phyloP scores from a whole-genome alignment of 2,888 invertebrate species.

The Dascillus cervinus region DNA sequence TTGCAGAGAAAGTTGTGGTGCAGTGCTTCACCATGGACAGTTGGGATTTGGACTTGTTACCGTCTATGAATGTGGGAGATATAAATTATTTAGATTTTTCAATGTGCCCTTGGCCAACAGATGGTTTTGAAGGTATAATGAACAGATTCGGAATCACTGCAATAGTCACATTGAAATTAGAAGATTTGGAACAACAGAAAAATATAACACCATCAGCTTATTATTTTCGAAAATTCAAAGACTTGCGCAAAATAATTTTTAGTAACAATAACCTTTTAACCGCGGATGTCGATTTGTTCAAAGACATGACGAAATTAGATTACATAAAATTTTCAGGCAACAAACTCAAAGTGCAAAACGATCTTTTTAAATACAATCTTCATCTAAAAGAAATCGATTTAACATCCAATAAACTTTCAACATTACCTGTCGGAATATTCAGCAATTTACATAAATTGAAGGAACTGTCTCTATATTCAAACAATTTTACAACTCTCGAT shows the following conservation, averaged over 20 bases:
- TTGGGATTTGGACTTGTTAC: slow-evolving; percentile 42
- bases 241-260: slow-evolving; percentile 9
- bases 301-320: slow-evolving; percentile 51
- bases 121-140: slow-evolving; percentile 44
- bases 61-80: slow-evolving; percentile 43
- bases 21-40: slow-evolving; percentile 11
- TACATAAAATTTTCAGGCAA: slow-evolving; percentile 58
- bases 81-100: slow-evolving; percentile 47
- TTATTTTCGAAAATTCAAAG: slow-evolving; percentile 12
- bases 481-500: slow-evolving; percentile 57
- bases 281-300: slow-evolving; percentile 31
- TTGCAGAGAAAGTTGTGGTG: slow-evolving; percentile 11
- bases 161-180: slow-evolving; percentile 18
- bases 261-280: slow-evolving; percentile 10
- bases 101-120: slow-evolving; percentile 47
- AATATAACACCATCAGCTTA: slow-evolving; percentile 12
- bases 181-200: slow-evolving; percentile 5
- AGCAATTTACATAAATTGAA: slow-evolving; percentile 51
- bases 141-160: slow-evolving; percentile 42
- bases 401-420: slow-evolving; percentile 57
- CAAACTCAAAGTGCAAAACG: slow-evolving; percentile 37
- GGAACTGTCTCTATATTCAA: slow-evolving; percentile 61
- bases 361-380: slow-evolving; percentile 24
- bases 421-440: slow-evolving; percentile 52
- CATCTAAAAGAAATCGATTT: slow-evolving; percentile 50